Base-by-base conservation (phyloP, 2,888 invertebrate genomes). In the Oscheius sp. region DNA sequence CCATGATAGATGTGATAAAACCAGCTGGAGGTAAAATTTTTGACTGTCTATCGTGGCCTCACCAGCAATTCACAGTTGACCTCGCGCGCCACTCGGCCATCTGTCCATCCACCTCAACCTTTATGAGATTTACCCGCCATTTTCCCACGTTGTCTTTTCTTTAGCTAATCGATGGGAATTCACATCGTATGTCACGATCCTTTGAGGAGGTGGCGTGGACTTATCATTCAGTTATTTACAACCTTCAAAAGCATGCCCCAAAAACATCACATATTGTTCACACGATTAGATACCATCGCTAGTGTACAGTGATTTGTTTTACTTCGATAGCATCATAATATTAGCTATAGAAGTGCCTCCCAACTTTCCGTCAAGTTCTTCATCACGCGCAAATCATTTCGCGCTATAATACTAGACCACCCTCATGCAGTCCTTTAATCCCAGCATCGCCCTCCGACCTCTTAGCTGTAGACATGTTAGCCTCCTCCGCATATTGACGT, bases 51-150 rank as follows among this genome's bases (percentile, higher is more conserved):
- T 29, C 23, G 35, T 21, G 61, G 41, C 43, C 61, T 43, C 58
- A 35, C 9, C n/a, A 35, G 27, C 46, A 63, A 63, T 63, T 63
- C 52, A 66, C 49, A 52, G 66, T 66, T 66, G 66, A 66, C 66
- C 66, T 66, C 66, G 66, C 29, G 49, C 66, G 61, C 64, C 64
- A 64, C 64, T 64, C 64, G 29, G 52, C 66, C 66, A 66, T 66
- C 66, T 66, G 66, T 29, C 52, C n/a, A 52, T 25, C 52, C 43
- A 52, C 27, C 49, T 25, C 45, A 21, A 21, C 52, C 66, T 27
- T 63, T 66, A 52, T 52, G 29, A 49, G 52, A 66, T 66, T 66
- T 66, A 13, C 52, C 52, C 66, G 66, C 52, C 66, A 66, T 35
- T 49, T 52, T 52, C 35, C 52, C 49, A 46, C 16, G 55, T 49